phyloP scores from a whole-genome alignment of 2,888 invertebrate species.

The Spatulosminthurus flaviceps region DNA sequence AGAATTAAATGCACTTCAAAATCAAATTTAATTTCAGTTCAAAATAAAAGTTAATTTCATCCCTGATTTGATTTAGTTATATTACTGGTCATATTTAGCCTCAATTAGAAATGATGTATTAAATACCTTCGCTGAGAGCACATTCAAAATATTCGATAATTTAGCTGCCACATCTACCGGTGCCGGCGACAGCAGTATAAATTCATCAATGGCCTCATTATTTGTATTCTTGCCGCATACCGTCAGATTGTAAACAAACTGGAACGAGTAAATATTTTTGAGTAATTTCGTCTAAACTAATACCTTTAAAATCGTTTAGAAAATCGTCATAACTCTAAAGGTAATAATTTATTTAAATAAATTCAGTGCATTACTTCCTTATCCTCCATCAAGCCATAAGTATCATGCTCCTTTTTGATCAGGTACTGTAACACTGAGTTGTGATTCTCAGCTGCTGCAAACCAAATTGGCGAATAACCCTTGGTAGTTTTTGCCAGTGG shows the following conservation, averaged over 20 bases:
- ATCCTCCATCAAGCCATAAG: constrained; percentile 96
- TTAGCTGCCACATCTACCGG: constrained; percentile 99
- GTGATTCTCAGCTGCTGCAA: constrained; percentile 97
- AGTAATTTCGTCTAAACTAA: too few relatives aligned
- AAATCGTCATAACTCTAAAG: neutral
- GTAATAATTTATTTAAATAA: neutral
- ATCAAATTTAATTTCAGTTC: too few relatives aligned
- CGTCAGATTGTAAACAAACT: constrained; percentile 98
- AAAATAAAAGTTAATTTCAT: too few relatives aligned
- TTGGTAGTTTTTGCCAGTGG: constrained; percentile 95
- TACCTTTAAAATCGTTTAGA: too few relatives aligned
- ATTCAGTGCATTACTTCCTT: constrained; percentile 72
- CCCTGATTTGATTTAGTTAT: too few relatives aligned
- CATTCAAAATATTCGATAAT: constrained; percentile 89
- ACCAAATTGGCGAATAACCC: constrained; percentile 97
- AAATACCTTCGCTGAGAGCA: constrained; percentile 79
- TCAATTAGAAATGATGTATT: neutral
- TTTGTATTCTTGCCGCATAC: constrained; percentile 95
- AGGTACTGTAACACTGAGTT: constrained; percentile 94
- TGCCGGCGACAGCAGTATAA: constrained; percentile 97
- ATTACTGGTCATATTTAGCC: too few relatives aligned
- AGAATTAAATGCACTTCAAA: too few relatives aligned
- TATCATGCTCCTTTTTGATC: constrained; percentile 97
- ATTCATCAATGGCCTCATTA: constrained; percentile 96
- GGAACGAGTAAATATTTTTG: constrained; percentile 62